Evolutionary conservation across 2,888 invertebrate genomes (phyloP), one percentile per base, ranked within the genome.

Genomic region (Margaritifera margaritifera): DNA sequence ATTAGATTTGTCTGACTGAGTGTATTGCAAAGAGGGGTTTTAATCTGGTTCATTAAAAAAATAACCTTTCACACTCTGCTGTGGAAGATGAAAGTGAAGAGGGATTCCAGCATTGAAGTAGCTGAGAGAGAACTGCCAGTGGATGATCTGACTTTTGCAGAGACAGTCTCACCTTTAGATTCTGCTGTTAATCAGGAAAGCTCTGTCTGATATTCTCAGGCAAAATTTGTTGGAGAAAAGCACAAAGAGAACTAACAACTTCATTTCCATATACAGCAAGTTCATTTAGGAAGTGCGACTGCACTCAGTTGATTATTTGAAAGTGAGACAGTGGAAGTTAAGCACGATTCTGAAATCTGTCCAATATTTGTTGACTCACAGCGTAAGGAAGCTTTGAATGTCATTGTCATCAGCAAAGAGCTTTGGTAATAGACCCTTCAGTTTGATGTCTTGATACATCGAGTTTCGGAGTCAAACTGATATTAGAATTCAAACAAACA

Each of bases 181-280:
- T 20, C 42, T 69, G 69, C 55, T 53, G 61, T 61, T 69, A 61
- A n/a, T 58, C 22, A 51, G 69, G 69, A 59, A 69, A 64, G 27
- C 20, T 25, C 50, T 31, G 6, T 52, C 27, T 19, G 24, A 64
- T 65, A 20, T 60, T 61, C 18, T 24, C 50, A 50, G 64, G 20
- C 15, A 65, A 61, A 24, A 69, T 4, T 55, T 65, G 56, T n/a
- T 22, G 22, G 25, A 52, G 54, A 25, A 8, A 51, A 19, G 54
- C 42, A 55, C 65, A 69, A 19, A 68, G 51, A 6, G 58, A n/a
- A 25, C 22, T 20, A 31, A 64, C 25, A 53, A 59, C 53, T 15
- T 62, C 52, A 60, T 70, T 70, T 25, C 50, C 63, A 66, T 67
- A 66, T 52, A 52, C 22, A n/a, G 61, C 58, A 42, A 66, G 22